Conservation (phyloP, 1,140 invertebrate species). For the Acromyrmex heyeri region DNA sequence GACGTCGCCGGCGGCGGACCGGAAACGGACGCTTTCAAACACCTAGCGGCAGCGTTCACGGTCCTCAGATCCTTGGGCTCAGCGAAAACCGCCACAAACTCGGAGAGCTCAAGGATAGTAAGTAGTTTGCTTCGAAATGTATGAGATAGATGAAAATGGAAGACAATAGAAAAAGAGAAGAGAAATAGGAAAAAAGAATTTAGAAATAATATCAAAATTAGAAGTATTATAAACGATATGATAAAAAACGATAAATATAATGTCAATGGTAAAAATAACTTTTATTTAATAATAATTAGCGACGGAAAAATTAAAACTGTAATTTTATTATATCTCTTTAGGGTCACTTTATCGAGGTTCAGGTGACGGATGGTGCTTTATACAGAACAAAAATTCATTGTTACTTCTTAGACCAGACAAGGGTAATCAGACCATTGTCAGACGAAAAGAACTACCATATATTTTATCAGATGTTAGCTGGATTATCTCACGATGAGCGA, state of each 20-base stretch:
- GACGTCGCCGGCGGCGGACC: slow-evolving; percentile 97
- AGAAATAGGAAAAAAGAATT: background rate
- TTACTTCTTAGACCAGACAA: slow-evolving; percentile 97
- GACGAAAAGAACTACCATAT: slow-evolving; percentile 98
- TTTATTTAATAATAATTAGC: slow-evolving; percentile 1
- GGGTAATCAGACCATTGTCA: slow-evolving; percentile 94
- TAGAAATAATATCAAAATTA: background rate
- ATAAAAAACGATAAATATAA: background rate
- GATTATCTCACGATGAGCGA: slow-evolving; percentile 95
- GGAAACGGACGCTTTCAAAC: slow-evolving; percentile 98
- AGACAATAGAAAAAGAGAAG: background rate
- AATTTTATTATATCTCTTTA: slow-evolving; percentile 80
- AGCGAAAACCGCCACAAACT: slow-evolving; percentile 95
- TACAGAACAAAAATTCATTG: slow-evolving; percentile 98
- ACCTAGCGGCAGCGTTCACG: slow-evolving; percentile 97
- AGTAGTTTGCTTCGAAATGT: slow-evolving; percentile 78
- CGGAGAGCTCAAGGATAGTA: slow-evolving; percentile 97
- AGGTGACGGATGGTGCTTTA: slow-evolving; percentile 97
- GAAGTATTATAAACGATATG: background rate
- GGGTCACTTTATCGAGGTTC: slow-evolving; percentile 98
- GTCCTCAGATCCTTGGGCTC: slow-evolving; percentile 96
- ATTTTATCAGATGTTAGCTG: slow-evolving; percentile 98
- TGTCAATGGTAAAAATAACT: background rate
- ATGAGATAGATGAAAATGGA: slow-evolving; percentile 32
- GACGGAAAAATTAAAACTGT: background rate